Evolutionary conservation across 1,140 invertebrate genomes (phyloP).

Genomic region (Andricus grossulariae): DNA sequence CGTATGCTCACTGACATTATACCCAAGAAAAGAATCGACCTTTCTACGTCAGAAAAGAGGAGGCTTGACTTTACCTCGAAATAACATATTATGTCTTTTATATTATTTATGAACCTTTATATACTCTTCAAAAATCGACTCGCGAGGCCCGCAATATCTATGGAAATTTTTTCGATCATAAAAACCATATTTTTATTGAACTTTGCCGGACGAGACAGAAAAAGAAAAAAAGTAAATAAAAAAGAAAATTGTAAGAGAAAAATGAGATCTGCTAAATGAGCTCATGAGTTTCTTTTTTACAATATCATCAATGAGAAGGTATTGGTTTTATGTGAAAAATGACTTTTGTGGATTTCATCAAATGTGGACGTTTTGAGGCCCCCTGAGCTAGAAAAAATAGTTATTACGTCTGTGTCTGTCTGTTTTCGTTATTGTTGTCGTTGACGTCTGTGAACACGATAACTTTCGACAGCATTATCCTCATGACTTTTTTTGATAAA

Average conservation of each 20-base stretch:
- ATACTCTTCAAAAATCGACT: constrained; percentile 4
- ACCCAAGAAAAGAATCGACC: constrained; percentile 6
- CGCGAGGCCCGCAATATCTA: not conserved
- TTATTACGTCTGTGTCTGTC: too few species aligned
- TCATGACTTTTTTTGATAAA: too few species aligned
- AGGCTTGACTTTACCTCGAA: constrained; percentile 22
- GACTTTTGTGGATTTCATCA: too few species aligned
- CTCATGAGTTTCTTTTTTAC: too few species aligned
- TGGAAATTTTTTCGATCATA: constrained; percentile 15
- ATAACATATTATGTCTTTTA: not conserved
- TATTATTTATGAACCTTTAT: constrained; percentile 39
- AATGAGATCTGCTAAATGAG: too few species aligned
- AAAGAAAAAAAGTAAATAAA: not conserved
- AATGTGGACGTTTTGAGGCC: too few species aligned
- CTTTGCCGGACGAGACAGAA: not conserved
- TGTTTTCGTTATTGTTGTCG: too few species aligned
- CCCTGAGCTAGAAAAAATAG: too few species aligned
- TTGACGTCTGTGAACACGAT: too few species aligned
- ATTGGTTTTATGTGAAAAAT: too few species aligned
- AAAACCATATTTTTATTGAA: constrained; percentile 20
- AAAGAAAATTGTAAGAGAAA: not conserved
- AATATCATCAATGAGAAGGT: too few species aligned
- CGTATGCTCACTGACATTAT: constrained; percentile 47
- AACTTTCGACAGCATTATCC: too few species aligned
- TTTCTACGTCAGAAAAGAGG: not conserved